Evolutionary conservation across 1,140 invertebrate species (phyloP).

Genomic region (Drosophila paulistorum): DNA sequence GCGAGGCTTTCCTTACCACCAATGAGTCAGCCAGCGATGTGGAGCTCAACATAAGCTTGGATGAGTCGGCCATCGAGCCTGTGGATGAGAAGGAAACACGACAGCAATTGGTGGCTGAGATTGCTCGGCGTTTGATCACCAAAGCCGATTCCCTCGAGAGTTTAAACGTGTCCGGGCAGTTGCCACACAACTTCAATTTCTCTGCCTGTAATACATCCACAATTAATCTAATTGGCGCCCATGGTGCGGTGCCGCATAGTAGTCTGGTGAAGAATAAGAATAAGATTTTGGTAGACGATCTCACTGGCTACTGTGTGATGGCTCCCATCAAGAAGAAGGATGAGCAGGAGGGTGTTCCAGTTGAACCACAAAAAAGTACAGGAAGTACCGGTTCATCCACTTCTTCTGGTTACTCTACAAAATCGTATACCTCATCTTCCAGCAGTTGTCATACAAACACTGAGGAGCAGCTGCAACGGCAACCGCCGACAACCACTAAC

Average conservation of each 20-base stretch:
- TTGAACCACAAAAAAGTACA: constrained; percentile 52
- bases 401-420: constrained; percentile 76
- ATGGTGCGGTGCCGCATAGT: constrained; percentile 58
- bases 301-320: constrained; percentile 81
- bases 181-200: constrained; percentile 79
- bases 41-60: constrained; percentile 68
- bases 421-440: constrained; percentile 69
- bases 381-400: constrained; percentile 46
- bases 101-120: constrained; percentile 40
- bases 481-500: neutral
- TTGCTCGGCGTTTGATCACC: constrained; percentile 37
- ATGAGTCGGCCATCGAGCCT: constrained; percentile 61
- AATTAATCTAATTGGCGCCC: constrained; percentile 76
- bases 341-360: constrained; percentile 16
- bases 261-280: constrained; percentile 50
- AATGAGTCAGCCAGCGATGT: constrained; percentile 40
- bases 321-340: constrained; percentile 68
- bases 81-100: constrained; percentile 19
- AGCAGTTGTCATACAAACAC: constrained; percentile 61
- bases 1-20: constrained; percentile 41
- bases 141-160: constrained; percentile 65
- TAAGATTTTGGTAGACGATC: constrained; percentile 70
- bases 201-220: constrained; percentile 75
- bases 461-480: constrained; percentile 37
- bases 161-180: constrained; percentile 73